Conservation (phyloP, 2,113 vertebrate genomes). For the Psittacula cyanocephala region DNA sequence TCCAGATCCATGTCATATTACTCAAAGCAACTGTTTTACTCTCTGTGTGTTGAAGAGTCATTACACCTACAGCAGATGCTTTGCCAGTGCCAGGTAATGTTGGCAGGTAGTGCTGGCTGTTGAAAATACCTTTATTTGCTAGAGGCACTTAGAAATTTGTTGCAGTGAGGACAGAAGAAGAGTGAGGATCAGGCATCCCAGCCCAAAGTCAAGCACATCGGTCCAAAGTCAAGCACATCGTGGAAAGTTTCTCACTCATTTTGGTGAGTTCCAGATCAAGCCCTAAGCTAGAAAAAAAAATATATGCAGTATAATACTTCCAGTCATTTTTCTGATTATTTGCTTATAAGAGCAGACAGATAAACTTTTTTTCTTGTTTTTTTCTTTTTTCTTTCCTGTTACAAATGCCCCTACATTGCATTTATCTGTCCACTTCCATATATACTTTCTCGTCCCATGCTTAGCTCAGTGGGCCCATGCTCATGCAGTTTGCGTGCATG, state of each 20-base stretch:
- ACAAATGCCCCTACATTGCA: not conserved
- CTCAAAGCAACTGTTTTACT: not conserved
- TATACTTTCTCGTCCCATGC: not conserved
- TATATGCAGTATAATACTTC: not conserved
- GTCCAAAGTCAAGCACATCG: not conserved
- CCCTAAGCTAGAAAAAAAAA: not conserved
- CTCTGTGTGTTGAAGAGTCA: not conserved
- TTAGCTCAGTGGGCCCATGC: not conserved
- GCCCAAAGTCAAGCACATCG: not conserved
- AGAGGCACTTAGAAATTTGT: not conserved
- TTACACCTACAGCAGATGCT: not conserved
- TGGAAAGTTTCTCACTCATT: not conserved
- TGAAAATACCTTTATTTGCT: not conserved
- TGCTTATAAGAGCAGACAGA: not conserved
- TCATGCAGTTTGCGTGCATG: not conserved
- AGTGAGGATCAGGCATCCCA: not conserved
- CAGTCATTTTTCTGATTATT: not conserved
- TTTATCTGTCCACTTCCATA: not conserved
- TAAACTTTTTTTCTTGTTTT: not conserved
- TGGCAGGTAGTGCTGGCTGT: not conserved
- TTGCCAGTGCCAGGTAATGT: not conserved
- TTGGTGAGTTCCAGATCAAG: not conserved
- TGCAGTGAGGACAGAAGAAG: not conserved
- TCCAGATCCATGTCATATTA: not conserved
- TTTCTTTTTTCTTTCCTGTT: fast-evolving